Evolutionary conservation across 2,113 vertebrate genomes (phyloP).

Genomic region (Acinonyx jubatus): DNA sequence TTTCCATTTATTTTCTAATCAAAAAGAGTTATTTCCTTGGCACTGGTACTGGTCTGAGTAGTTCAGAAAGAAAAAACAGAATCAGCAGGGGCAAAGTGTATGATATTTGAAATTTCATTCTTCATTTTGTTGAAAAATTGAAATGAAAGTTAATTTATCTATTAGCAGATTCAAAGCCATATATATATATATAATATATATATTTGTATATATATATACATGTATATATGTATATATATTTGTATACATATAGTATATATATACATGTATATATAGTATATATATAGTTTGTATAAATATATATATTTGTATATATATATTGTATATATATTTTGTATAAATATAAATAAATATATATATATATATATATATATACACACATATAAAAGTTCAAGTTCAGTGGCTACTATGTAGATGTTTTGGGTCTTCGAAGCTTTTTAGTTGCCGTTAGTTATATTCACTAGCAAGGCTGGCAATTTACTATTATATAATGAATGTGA

Average conservation of each 20-base stretch:
- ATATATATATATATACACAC: too few relatives aligned
- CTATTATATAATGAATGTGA: not conserved
- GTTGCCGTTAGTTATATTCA: not conserved
- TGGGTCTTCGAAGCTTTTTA: not conserved
- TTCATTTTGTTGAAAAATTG: constrained; percentile 33
- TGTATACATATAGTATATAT: too few relatives aligned
- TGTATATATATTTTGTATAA: too few relatives aligned
- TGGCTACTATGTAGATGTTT: not conserved
- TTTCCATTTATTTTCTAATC: constrained; percentile 76
- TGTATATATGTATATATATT: too few relatives aligned
- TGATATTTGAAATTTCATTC: constrained; percentile 39
- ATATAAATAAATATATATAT: too few relatives aligned
- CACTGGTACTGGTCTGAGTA: not conserved
- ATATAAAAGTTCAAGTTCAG: not conserved
- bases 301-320: too few relatives aligned
- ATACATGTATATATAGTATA: too few relatives aligned
- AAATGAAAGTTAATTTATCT: constrained; percentile 29
- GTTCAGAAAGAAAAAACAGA: constrained; percentile 31
- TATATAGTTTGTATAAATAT: too few relatives aligned
- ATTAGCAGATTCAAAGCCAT: not conserved
- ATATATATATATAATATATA: not conserved
- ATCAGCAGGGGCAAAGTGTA: not conserved
- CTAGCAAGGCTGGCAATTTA: not conserved
- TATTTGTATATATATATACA: too few relatives aligned
- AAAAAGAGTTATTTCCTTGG: constrained; percentile 57